These are phyloP conservation scores for Epinephelus awoara DNA, from an alignment of 2,797 vertebrate genomes.

Conservation along the genomic window DNA sequence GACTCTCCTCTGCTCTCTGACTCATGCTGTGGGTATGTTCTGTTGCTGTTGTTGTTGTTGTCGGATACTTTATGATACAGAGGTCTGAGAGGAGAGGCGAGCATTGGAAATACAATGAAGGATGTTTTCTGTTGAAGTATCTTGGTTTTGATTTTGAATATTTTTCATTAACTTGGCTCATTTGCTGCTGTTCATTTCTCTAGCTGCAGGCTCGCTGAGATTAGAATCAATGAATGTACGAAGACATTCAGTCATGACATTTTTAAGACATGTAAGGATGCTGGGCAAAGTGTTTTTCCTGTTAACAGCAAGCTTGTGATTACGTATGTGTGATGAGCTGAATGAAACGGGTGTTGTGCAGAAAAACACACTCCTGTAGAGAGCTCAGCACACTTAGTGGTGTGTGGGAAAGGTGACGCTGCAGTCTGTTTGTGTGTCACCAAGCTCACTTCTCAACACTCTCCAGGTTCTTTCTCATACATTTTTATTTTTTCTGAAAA, in stretches of 20 bases:
- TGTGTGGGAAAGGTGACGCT: conserved; percentile 34
- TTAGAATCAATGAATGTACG: not conserved
- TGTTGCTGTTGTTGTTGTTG: conserved; percentile 1
- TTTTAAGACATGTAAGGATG: conserved; percentile 17
- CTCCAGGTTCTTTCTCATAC: not conserved
- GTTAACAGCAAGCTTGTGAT: conserved; percentile 5
- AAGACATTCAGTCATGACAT: not conserved
- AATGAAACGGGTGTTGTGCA: conserved; percentile 1
- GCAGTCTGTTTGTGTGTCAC: conserved; percentile 7
- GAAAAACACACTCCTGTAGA: conserved; percentile 1
- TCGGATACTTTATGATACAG: conserved; percentile 12
- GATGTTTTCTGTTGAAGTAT: conserved; percentile 3
- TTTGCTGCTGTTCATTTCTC: conserved; percentile 3
- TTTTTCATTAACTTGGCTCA: conserved; percentile 4
- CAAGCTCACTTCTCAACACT: not conserved
- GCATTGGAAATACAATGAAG: conserved; percentile 1
- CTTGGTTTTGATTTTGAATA: not conserved
- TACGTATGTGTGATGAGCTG: not conserved
- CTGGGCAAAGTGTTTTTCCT: not conserved
- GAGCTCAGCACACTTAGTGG: conserved; percentile 4
- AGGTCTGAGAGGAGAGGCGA: not conserved
- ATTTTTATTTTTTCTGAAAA: not conserved
- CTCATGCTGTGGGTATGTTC: conserved; percentile 1
- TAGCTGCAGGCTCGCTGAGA: not conserved
- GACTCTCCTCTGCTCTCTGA: conserved; percentile 13